Evolutionary conservation across 1,140 invertebrate genomes (phyloP).

Genomic region (Globodera ellingtonae): DNA sequence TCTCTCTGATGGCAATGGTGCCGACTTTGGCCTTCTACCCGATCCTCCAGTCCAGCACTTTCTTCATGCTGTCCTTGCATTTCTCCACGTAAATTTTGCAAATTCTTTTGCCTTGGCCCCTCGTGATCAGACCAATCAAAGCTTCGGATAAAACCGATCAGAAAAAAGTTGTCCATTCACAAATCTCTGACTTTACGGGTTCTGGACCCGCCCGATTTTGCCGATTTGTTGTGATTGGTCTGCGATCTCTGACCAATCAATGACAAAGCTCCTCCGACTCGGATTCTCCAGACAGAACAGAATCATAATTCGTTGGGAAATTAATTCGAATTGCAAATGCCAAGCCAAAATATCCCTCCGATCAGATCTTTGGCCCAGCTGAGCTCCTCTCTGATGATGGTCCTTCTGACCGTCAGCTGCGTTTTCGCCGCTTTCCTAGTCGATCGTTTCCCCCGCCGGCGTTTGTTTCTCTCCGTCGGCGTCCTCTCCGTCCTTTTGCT

Average conservation of each 20-base stretch:
- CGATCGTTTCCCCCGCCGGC: constrained; percentile 45
- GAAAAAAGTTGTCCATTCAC: no score
- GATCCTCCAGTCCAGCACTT: constrained; percentile 58
- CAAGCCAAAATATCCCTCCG: constrained; percentile 9
- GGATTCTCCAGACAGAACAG: not conserved
- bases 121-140: no score
- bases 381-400: constrained; percentile 59
- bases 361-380: constrained; percentile 50
- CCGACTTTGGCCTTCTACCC: constrained; percentile 60
- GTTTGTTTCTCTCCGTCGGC: constrained; percentile 51
- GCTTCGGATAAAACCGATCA: no score
- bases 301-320: not conserved
- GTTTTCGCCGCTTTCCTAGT: constrained; percentile 52
- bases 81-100: constrained; percentile 42
- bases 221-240: no score
- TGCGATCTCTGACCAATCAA: not conserved
- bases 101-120: not conserved
- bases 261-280: not conserved
- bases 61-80: constrained; percentile 47
- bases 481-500: constrained; percentile 40
- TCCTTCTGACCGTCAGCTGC: constrained; percentile 46
- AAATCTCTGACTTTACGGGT: no score
- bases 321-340: not conserved
- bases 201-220: no score
- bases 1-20: constrained; percentile 47